Percentiles rank a stretch among this genome's conserved stretches.
These are phyloP conservation scores for Takifugu bimaculatus DNA, from an alignment of 2,113 vertebrate genomes.

Conservation along the genomic window DNA sequence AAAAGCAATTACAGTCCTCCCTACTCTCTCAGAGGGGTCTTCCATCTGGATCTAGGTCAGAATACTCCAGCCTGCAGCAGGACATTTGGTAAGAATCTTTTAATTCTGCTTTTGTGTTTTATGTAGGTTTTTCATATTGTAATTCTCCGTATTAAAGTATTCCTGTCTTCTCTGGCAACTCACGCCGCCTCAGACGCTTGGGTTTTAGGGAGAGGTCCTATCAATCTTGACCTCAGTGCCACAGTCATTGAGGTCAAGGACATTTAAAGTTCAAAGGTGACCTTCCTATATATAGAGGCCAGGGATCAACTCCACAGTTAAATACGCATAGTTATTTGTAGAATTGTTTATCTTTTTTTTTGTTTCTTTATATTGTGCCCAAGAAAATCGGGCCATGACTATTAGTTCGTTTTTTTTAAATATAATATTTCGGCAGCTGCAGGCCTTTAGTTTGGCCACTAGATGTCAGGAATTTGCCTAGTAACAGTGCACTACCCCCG, in stretches of 20 bases:
- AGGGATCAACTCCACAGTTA: slow-evolving; percentile 20
- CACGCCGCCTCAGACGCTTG: not conserved
- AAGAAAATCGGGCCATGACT: not conserved
- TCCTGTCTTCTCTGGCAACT: not conserved
- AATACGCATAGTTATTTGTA: slow-evolving; percentile 6
- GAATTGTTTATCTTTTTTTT: not conserved
- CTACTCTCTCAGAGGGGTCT: not conserved
- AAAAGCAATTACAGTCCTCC: slow-evolving; percentile 1
- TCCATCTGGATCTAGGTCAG: slow-evolving; percentile 24
- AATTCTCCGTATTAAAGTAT: not conserved
- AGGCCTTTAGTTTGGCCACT: slow-evolving; percentile 67
- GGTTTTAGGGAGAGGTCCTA: not conserved
- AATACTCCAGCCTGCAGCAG: slow-evolving; percentile 16
- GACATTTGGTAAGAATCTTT: slow-evolving; percentile 55
- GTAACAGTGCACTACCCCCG: slow-evolving; percentile 50
- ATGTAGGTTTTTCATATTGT: not conserved
- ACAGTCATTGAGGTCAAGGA: slow-evolving; percentile 38
- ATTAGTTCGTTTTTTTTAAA: not conserved
- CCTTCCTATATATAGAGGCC: slow-evolving; percentile 37
- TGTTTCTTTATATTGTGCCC: not conserved
- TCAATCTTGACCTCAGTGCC: slow-evolving; percentile 34
- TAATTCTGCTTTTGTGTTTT: slow-evolving; percentile 3
- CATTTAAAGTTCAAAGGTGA: slow-evolving; percentile 63
- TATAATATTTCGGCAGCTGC: not conserved
- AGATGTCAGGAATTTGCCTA: slow-evolving; percentile 86